A percentile compares a stretch with the other conserved stretches of the same genome.
Conservation (phyloP, 2,888 invertebrate species). For the Nebria brevicollis region DNA sequence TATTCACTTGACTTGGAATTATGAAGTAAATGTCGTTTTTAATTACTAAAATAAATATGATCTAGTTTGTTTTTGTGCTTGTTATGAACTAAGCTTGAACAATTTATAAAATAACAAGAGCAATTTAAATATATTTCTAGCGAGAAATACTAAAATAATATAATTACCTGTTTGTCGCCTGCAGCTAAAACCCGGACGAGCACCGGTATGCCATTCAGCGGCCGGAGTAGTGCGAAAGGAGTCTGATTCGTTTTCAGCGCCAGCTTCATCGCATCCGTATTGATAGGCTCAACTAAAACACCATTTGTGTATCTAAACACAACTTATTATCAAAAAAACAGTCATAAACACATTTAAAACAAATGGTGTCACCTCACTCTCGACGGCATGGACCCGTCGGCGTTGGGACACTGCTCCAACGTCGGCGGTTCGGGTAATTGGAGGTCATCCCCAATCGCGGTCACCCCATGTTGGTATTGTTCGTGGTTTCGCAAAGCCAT, state of each 20-base stretch:
- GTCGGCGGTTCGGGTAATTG: constrained; percentile 28
- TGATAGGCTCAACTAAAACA: constrained; percentile 76
- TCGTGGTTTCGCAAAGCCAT: constrained; percentile 68
- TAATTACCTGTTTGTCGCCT: constrained; percentile 61
- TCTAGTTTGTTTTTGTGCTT: too few relatives aligned
- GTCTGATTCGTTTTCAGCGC: constrained; percentile 73
- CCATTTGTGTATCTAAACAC: constrained; percentile 63
- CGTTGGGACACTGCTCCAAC: constrained; percentile 27
- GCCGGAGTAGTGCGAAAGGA: constrained; percentile 76
- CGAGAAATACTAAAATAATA: too few relatives aligned
- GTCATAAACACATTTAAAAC: background rate
- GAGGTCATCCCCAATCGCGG: constrained; percentile 25
- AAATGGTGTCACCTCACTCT: background rate
- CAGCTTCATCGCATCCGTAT: constrained; percentile 76
- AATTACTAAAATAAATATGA: too few relatives aligned
- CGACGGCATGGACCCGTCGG: background rate
- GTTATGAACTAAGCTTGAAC: too few relatives aligned
- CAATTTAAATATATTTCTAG: background rate
- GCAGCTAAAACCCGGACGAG: constrained; percentile 74
- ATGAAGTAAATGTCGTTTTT: too few relatives aligned
- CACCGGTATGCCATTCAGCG: constrained; percentile 73
- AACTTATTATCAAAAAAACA: background rate
- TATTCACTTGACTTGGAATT: too few relatives aligned
- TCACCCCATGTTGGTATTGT: constrained; percentile 65
- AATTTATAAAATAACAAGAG: background rate